Evolutionary conservation across 2,797 vertebrate species (phyloP).

Genomic region (Anableps anableps): DNA sequence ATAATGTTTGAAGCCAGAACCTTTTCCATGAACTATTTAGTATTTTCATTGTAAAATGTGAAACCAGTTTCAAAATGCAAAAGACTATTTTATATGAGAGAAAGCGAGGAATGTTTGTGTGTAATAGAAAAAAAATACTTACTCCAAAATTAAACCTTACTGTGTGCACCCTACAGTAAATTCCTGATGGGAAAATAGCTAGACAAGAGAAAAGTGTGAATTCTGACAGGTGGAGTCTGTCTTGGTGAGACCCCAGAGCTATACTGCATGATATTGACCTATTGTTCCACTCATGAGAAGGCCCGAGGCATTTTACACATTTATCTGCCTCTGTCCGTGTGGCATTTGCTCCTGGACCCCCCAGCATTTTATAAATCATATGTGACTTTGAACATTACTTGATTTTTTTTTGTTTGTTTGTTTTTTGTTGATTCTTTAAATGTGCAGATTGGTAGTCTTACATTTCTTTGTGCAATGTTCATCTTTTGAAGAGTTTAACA

Average conservation of each 20-base stretch:
- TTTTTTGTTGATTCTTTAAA: too few relatives aligned
- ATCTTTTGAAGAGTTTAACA: slow-evolving; percentile 53
- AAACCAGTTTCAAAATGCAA: neutral
- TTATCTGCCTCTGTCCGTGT: slow-evolving; percentile 26
- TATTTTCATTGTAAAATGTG: neutral
- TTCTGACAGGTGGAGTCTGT: slow-evolving; percentile 57
- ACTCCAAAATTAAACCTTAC: slow-evolving; percentile 18
- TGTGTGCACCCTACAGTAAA: slow-evolving; percentile 19
- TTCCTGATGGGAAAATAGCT: slow-evolving; percentile 36
- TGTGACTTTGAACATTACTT: neutral
- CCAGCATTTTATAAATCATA: slow-evolving; percentile 9
- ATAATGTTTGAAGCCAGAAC: neutral
- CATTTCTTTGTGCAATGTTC: slow-evolving; percentile 31
- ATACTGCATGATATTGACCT: slow-evolving; percentile 67
- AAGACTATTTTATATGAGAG: neutral
- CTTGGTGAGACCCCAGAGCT: slow-evolving; percentile 35
- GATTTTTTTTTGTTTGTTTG: neutral
- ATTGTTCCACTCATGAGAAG: slow-evolving; percentile 52
- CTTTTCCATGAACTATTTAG: neutral
- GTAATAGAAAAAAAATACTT: neutral
- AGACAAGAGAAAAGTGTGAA: slow-evolving; percentile 53
- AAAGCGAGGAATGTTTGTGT: neutral
- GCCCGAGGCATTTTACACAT: slow-evolving; percentile 47
- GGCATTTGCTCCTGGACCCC: neutral
- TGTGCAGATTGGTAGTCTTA: slow-evolving; percentile 23